Evolutionary conservation across 2,888 invertebrate genomes (phyloP), one percentile per base, ranked within the genome.

Genomic region (Ophion ventricosus): DNA sequence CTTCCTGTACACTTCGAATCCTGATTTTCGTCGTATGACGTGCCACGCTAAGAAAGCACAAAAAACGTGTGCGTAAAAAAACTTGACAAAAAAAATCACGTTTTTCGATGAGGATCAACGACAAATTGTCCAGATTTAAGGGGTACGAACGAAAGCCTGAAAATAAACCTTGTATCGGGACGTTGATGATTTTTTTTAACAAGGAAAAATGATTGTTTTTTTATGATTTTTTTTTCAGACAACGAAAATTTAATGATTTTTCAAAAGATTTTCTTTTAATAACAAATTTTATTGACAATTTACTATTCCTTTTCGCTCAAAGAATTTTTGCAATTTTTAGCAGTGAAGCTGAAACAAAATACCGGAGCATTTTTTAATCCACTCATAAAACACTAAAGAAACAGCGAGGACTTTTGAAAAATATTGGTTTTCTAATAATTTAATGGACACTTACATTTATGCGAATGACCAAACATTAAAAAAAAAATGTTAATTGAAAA

Each of bases 71-170:
- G 29, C 56, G 67, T 74, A 25, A 57, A 76, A 29, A 56, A 78
- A 73, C 54, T 67, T 64, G 11, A 73, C n/a, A 63, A 63, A 80
- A 73, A 69, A 25, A 70, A 29, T 57, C n/a, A 69, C 10, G 1
- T 17, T 29, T 69, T 29, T 17, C 29, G 1, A 1, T 49, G 17
- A 49, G 4, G 17, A 17, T 4, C 14, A 3, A 17, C 49, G 49
- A 49, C 17, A 17, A 14, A 11, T 4, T 4, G 4, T 49, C 17
- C 1, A 49, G 49, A 14, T 4, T 17, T 17, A 49, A 49, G 14
- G 4, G 14, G 49, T 14, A 14, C 14, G 17, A 17, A 14, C 14
- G 40, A 4, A 1, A 17, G 0, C 17, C 35, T 35, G 35, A 8
- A 8, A 35, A 5, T 5, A 35, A 35, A 35, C 5, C 35, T 35